Evolutionary conservation across 2,797 vertebrate genomes (phyloP), one percentile per base, ranked within the genome.

Genomic region (Scyliorhinus canicula): DNA sequence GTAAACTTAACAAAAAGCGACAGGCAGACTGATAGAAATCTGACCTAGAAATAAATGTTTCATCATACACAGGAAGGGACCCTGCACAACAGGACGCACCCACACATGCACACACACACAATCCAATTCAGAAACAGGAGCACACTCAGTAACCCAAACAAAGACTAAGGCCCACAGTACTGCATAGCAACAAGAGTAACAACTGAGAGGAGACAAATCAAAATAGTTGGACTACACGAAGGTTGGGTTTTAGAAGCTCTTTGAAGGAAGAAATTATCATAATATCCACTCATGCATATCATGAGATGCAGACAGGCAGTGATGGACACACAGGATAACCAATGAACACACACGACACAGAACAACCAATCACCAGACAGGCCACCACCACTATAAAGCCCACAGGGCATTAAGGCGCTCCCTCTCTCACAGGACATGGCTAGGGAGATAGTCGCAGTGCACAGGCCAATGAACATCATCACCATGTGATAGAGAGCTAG

Each of bases 31-130:
- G 88, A 93, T 60, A 60, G 40, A 65, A 6, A 93, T 93, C 88
- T 93, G 88, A 93, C 88, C 60, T 44, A 93, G 88, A 93, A 93
- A 93, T 44, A 93, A 93, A 93, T 1, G 28, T 14, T 35, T 19
- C 12, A n/a, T n/a, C 86, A 0, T 40, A 93, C 88, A 93, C n/a
- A 4, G 88, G 60, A 93, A 93, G n/a, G 65, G 60, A 93, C 26
- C 40, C 44, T 93, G 90, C 4, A 44, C 40, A 77, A 77, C 69
- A 71, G 35, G 1, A 3, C 35, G 40, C 14, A 71, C 26, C n/a
- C n/a, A n/a, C n/a, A n/a, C n/a, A 3, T 12, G 40, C 14, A 74
- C 9, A 35, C 28, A 71, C 63, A 65, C 19, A 40, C 31, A 21
- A 40, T 40, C 35, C 55, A 35, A 65, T 63, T 65, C 35, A 40